Conservation (phyloP, 2,888 invertebrate genomes). For the Elmis aenea region DNA sequence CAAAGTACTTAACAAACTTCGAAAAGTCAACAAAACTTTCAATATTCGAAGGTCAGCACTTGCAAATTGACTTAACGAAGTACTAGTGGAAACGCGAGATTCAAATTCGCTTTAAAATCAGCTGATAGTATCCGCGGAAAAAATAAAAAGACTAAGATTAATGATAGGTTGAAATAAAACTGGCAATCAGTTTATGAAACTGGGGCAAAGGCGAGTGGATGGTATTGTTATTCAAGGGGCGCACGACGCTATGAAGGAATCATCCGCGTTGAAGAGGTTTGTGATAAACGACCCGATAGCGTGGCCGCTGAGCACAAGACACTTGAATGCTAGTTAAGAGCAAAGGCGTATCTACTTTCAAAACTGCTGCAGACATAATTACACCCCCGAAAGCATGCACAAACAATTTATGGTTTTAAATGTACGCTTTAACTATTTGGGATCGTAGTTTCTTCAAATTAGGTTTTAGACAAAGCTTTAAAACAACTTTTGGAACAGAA, state of each 20-base stretch:
- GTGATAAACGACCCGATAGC: slow-evolving; percentile 36
- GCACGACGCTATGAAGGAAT: slow-evolving; percentile 31
- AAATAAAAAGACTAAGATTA: slow-evolving; percentile 20
- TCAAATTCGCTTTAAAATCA: slow-evolving; percentile 14
- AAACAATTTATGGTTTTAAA: too few species aligned
- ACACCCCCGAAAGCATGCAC: too few species aligned
- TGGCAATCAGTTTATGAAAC: slow-evolving; percentile 20
- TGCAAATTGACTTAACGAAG: too few species aligned
- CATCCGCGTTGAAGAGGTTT: slow-evolving; percentile 35
- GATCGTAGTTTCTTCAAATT: too few species aligned
- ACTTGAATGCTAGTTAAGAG: slow-evolving; percentile 21
- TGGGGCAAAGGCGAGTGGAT: slow-evolving; percentile 19
- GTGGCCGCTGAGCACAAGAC: slow-evolving; percentile 21
- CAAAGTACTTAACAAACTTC: too few species aligned
- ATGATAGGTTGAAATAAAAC: slow-evolving; percentile 20
- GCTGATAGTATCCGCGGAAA: slow-evolving; percentile 18
- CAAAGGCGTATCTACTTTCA: slow-evolving; percentile 17
- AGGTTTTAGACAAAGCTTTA: too few species aligned
- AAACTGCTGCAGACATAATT: too few species aligned
- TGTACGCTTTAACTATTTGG: too few species aligned
- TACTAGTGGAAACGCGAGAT: too few species aligned
- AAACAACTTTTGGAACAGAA: too few species aligned
- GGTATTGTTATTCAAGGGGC: slow-evolving; percentile 37
- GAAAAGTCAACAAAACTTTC: too few species aligned
- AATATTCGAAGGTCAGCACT: too few species aligned